Base-by-base conservation (phyloP, 2,797 vertebrate genomes). In the Mormyrops boulengeri region DNA sequence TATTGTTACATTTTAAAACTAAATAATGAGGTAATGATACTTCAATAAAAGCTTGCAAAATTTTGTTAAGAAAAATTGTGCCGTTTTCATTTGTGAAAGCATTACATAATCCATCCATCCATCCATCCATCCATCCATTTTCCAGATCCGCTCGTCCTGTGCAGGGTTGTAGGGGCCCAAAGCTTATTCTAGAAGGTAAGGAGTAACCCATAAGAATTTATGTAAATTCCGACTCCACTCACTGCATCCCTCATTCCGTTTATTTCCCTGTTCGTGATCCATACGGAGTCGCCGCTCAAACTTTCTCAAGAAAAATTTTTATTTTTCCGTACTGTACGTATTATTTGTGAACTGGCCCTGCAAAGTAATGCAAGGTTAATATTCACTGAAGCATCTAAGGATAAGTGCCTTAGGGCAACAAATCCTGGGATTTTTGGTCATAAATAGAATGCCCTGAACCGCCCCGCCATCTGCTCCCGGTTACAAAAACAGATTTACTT, bases 1-100 rank as follows among this genome's bases (percentile, higher is more conserved):
- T 80, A 80, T 80, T 80, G 73, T n/a, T 80, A 73, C 41, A 80
- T 80, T 80, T 44, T 44, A 41, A 80, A 80, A 80, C 38, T n/a
- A 44, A 77, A 77, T 44, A 7, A 44, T 11, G 19, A 22, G 38
- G 41, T 47, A 82, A 82, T 47, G 77, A 22, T 82, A 47, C 77
- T 47, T 82, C 41, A 82, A 44, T 82, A 82, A 82, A 82, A 82
- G 19, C 41, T 47, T 82, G 8, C 41, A 47, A 77, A 77, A 38
- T 77, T 41, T 77, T 47, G 38, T 47, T 9, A 47, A 80, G 73
- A 44, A 82, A 47, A n/a, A 82, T 47, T 82, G 41, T 44, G 19
- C 4, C 19, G 3, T 82, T 80, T 80, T 19, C 5, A 19, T 80
- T 82, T 82, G 41, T 82, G 77, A n/a, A 11, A 82, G 17, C 34